phyloP scores from a whole-genome alignment of 1,140 invertebrate species.

The Pseudomyrmex concolor region DNA sequence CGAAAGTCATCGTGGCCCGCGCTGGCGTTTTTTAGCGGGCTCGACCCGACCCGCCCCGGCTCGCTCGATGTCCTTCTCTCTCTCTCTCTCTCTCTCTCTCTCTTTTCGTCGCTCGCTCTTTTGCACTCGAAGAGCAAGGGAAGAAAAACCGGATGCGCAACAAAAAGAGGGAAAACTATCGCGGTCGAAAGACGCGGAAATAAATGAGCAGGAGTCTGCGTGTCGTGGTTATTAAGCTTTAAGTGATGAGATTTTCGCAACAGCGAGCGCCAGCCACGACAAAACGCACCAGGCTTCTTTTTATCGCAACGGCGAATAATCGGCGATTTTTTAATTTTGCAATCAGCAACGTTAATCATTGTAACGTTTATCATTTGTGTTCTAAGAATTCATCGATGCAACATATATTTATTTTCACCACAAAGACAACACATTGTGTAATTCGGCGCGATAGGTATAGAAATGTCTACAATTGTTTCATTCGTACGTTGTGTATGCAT shows the following conservation, averaged over 20 bases:
- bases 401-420: neutral
- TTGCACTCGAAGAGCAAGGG: conserved; percentile 48
- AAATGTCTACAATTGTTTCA: conserved; percentile 27
- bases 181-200: conserved; percentile 63
- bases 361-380: conserved; percentile 4
- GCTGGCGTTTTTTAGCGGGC: conserved; percentile 68
- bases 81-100: conserved; percentile 59
- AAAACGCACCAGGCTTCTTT: conserved; percentile 39
- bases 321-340: conserved; percentile 13
- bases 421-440: neutral
- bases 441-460: neutral
- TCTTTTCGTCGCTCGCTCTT: conserved; percentile 49
- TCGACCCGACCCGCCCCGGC: conserved; percentile 33
- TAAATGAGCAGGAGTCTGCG: conserved; percentile 64
- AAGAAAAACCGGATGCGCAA: conserved; percentile 65
- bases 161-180: conserved; percentile 68
- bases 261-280: conserved; percentile 28
- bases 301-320: conserved; percentile 4
- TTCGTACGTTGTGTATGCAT: neutral
- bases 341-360: conserved; percentile 37
- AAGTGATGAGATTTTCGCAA: conserved; percentile 56
- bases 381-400: neutral
- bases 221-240: conserved; percentile 53
- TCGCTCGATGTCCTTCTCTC: conserved; percentile 36
- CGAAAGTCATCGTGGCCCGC: conserved; percentile 79